These are phyloP conservation scores for Philaethria dido DNA, from an alignment of 2,888 invertebrate genomes.

Conservation along the genomic window DNA sequence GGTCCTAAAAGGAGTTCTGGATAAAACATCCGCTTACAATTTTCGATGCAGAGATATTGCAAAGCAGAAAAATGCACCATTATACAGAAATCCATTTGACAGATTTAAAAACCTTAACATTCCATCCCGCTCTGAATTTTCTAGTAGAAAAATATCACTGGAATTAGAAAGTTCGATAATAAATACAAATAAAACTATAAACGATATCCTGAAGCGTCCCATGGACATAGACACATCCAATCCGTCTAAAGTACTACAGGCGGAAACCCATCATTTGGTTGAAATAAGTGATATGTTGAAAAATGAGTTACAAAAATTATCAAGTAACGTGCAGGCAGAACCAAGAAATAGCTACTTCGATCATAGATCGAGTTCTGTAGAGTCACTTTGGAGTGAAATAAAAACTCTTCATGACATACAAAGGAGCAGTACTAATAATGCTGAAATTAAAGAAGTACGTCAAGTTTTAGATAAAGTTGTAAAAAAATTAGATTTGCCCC, in stretches of 20 bases:
- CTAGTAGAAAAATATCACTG: slow-evolving; percentile 29
- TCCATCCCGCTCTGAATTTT: slow-evolving; percentile 14
- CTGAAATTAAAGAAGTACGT: slow-evolving; percentile 57
- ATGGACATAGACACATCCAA: slow-evolving; percentile 47
- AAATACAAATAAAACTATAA: slow-evolving; percentile 49
- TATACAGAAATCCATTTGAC: slow-evolving; percentile 15
- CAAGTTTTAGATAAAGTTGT: slow-evolving; percentile 56
- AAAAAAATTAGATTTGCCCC: slow-evolving; percentile 49
- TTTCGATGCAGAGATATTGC: slow-evolving; percentile 45
- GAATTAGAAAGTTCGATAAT: slow-evolving; percentile 48
- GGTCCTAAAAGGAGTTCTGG: slow-evolving; percentile 48
- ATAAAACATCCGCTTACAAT: slow-evolving; percentile 49
- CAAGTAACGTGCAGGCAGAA: slow-evolving; percentile 53
- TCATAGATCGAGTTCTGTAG: slow-evolving; percentile 47
- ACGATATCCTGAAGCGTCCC: slow-evolving; percentile 48
- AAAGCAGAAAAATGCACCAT: not conserved
- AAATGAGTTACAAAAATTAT: slow-evolving; percentile 58
- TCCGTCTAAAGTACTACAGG: slow-evolving; percentile 52
- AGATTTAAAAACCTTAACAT: not conserved
- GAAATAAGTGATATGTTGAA: slow-evolving; percentile 57
- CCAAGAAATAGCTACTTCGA: slow-evolving; percentile 45
- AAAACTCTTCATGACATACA: slow-evolving; percentile 57
- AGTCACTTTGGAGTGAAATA: slow-evolving; percentile 57
- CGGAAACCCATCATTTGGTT: slow-evolving; percentile 56
- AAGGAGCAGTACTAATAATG: slow-evolving; percentile 51